phyloP scores from a whole-genome alignment of 2,797 vertebrate genomes.

The Benthosema pterotum region DNA sequence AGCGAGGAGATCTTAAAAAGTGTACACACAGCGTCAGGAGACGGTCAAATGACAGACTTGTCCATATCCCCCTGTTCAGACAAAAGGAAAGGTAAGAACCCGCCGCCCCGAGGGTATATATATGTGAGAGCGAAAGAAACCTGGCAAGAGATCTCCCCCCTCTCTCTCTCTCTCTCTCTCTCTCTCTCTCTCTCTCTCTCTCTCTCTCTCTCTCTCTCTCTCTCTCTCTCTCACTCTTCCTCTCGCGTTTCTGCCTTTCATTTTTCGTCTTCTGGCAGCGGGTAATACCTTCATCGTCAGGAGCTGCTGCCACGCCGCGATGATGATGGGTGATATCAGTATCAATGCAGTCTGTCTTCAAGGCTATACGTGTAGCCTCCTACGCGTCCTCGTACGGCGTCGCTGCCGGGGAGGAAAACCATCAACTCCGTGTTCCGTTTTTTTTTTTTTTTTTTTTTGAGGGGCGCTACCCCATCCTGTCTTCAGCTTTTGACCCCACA shows the following conservation, averaged over 20 bases:
- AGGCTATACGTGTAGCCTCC: constrained; percentile 31
- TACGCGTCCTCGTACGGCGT: constrained; percentile 39
- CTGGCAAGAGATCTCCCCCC: constrained; percentile 60
- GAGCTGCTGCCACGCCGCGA: constrained; percentile 27
- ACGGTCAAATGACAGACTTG: constrained; percentile 71
- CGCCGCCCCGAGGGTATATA: constrained; percentile 56
- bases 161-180: no score
- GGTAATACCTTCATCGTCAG: constrained; percentile 65
- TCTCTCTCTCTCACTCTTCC: no score
- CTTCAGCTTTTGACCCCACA: no score
- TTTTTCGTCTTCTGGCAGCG: constrained; percentile 51
- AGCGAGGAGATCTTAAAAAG: constrained; percentile 58
- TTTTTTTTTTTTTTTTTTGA: no score
- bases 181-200: no score
- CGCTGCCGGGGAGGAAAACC: no score
- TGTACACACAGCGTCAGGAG: constrained; percentile 59
- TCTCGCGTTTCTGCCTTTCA: constrained; percentile 2
- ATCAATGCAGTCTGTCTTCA: constrained; percentile 53
- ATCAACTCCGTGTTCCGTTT: no score
- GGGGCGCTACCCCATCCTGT: no score
- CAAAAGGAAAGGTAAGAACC: constrained; percentile 74
- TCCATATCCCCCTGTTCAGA: constrained; percentile 60
- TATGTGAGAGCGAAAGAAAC: constrained; percentile 38
- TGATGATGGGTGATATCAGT: constrained; percentile 49
- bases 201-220: no score